A percentile compares a stretch with the other conserved stretches of the same genome.
Conservation (phyloP, 2,888 invertebrate genomes). For the Ptilodon capucinus region DNA sequence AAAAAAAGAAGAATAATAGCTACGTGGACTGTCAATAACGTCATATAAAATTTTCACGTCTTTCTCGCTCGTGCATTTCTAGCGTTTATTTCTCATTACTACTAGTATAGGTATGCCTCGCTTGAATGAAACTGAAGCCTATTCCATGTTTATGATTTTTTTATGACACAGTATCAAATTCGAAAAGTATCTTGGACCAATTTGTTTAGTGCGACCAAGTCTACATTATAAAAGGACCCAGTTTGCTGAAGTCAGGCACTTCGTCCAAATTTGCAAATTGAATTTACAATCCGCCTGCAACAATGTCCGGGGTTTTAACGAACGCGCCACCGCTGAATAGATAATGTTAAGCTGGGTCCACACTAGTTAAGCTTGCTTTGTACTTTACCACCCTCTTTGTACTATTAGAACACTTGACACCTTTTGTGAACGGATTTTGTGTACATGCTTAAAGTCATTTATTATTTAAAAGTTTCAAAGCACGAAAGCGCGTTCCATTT, state of each 20-base stretch:
- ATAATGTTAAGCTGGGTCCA: constrained; percentile 30
- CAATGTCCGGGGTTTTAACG: constrained; percentile 16
- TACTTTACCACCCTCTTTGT: constrained; percentile 31
- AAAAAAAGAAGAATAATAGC: no score
- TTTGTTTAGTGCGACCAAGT: background rate
- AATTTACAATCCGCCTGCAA: constrained; percentile 22
- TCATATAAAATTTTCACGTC: no score
- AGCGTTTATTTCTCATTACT: no score
- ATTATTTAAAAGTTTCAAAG: constrained; percentile 26
- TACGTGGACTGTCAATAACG: no score
- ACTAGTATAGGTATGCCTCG: no score
- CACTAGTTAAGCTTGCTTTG: constrained; percentile 38
- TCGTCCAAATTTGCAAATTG: constrained; percentile 11
- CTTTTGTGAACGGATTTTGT: constrained; percentile 22
- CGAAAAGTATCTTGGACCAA: background rate
- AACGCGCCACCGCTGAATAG: constrained; percentile 18
- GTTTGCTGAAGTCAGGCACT: background rate
- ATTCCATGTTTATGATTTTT: no score
- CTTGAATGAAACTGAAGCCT: no score
- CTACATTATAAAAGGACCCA: background rate
- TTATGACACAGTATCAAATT: no score
- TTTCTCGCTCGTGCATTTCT: no score
- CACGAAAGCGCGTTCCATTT: constrained; percentile 15
- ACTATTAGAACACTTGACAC: constrained; percentile 30
- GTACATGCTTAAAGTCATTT: constrained; percentile 28